phyloP scores from a whole-genome alignment of 1,140 invertebrate genomes.

The Diachasmimorpha longicaudata region DNA sequence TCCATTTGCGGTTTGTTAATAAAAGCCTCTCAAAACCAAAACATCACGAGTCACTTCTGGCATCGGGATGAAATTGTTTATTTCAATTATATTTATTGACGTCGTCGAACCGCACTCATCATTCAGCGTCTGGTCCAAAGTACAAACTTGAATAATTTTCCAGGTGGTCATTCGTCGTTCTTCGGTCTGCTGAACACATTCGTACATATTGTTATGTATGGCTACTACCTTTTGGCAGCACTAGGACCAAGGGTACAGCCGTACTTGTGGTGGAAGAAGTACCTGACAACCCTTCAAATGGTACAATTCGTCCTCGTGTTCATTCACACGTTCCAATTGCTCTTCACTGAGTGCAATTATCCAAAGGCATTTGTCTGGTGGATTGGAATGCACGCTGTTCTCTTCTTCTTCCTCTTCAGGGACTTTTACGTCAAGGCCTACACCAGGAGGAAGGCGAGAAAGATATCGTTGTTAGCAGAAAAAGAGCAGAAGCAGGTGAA shows the following conservation, averaged over 20 bases:
- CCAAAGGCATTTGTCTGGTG: slow-evolving; percentile 77
- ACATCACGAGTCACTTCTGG: no score
- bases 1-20: no score
- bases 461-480: neutral
- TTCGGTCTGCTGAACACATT: slow-evolving; percentile 87
- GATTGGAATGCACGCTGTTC: slow-evolving; percentile 76
- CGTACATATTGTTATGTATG: slow-evolving; percentile 91
- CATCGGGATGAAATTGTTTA: no score
- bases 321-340: slow-evolving; percentile 81
- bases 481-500: neutral
- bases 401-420: slow-evolving; percentile 81
- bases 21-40: no score
- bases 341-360: slow-evolving; percentile 87
- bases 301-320: slow-evolving; percentile 82
- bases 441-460: slow-evolving; percentile 41
- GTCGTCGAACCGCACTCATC: neutral
- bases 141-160: slow-evolving; percentile 29
- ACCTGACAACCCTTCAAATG: slow-evolving; percentile 87
- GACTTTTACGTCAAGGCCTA: slow-evolving; percentile 79
- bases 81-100: no score
- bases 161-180: slow-evolving; percentile 80
- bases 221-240: slow-evolving; percentile 86
- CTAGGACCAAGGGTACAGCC: slow-evolving; percentile 84
- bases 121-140: no score
- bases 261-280: slow-evolving; percentile 95